phyloP scores from a whole-genome alignment of 2,888 invertebrate genomes.

The Osmoderma eremita region DNA sequence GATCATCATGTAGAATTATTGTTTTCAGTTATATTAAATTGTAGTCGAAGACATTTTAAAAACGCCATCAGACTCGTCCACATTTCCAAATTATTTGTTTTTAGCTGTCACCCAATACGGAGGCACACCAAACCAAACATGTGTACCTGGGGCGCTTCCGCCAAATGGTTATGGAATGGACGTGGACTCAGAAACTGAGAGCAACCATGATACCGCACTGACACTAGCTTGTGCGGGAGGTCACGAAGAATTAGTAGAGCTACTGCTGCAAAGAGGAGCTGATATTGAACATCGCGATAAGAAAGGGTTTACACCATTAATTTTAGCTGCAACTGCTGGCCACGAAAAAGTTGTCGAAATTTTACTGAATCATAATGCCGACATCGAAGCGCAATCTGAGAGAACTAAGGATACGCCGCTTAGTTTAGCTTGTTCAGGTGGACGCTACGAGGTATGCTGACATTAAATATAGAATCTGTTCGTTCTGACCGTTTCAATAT shows the following conservation, averaged over 20 bases:
- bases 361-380: constrained; percentile 92
- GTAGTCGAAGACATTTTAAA: too few relatives aligned
- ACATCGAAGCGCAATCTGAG: constrained; percentile 98
- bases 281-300: constrained; percentile 99
- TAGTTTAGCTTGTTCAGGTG: constrained; percentile 96
- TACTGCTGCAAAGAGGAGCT: constrained; percentile 90
- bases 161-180: constrained; percentile 82
- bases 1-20: too few relatives aligned
- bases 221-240: constrained; percentile 98
- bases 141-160: constrained; percentile 53
- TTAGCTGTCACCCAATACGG: constrained; percentile 51
- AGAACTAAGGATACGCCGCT: constrained; percentile 98
- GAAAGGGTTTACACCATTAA: constrained; percentile 98
- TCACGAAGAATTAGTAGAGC: constrained; percentile 93
- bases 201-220: constrained; percentile 97
- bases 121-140: constrained; percentile 45
- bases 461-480: not conserved
- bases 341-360: constrained; percentile 93
- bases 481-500: not conserved
- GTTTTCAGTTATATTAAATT: too few relatives aligned
- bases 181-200: constrained; percentile 97
- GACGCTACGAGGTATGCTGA: constrained; percentile 83
- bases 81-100: too few relatives aligned
- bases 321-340: constrained; percentile 96
- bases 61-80: too few relatives aligned